phyloP scores from a whole-genome alignment of 2,797 vertebrate species.

The Babyrousa celebensis region DNA sequence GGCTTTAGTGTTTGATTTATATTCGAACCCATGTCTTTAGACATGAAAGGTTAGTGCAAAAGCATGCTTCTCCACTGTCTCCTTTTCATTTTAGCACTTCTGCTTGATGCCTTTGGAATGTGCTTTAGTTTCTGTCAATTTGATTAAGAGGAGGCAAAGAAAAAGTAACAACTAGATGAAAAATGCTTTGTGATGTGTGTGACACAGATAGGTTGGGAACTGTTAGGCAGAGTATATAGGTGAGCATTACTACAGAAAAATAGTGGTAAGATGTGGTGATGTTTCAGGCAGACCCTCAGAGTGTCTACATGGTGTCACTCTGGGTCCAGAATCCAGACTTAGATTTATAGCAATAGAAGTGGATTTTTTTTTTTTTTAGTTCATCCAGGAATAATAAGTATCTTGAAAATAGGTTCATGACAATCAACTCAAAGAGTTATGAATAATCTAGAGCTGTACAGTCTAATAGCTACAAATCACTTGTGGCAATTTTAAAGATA shows the following conservation, averaged over 20 bases:
- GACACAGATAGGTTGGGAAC: neutral
- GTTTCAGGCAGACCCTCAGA: neutral
- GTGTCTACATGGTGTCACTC: neutral
- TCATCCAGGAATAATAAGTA: neutral
- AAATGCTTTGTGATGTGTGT: slow-evolving; percentile 30
- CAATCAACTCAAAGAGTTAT: neutral
- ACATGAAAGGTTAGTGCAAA: slow-evolving; percentile 56
- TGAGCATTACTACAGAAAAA: neutral
- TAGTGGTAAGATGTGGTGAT: neutral
- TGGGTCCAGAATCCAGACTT: neutral
- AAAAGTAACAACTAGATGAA: slow-evolving; percentile 65
- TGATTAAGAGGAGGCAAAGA: slow-evolving; percentile 79
- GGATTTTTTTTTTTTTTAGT: slow-evolving; percentile 50
- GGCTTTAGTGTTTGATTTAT: slow-evolving; percentile 74
- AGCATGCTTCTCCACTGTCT: neutral
- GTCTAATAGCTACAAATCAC: neutral
- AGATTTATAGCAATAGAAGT: neutral
- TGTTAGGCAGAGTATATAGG: neutral
- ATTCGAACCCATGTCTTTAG: slow-evolving; percentile 65
- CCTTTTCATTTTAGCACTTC: slow-evolving; percentile 67
- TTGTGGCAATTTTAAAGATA: neutral
- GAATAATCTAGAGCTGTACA: neutral
- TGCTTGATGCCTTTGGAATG: slow-evolving; percentile 70
- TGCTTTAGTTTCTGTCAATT: slow-evolving; percentile 76
- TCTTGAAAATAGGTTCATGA: neutral